Percentiles rank a stretch among this genome's conserved stretches.
Evolutionary conservation across 2,113 vertebrate species (phyloP).

Genomic region (Hystrix cristata): DNA sequence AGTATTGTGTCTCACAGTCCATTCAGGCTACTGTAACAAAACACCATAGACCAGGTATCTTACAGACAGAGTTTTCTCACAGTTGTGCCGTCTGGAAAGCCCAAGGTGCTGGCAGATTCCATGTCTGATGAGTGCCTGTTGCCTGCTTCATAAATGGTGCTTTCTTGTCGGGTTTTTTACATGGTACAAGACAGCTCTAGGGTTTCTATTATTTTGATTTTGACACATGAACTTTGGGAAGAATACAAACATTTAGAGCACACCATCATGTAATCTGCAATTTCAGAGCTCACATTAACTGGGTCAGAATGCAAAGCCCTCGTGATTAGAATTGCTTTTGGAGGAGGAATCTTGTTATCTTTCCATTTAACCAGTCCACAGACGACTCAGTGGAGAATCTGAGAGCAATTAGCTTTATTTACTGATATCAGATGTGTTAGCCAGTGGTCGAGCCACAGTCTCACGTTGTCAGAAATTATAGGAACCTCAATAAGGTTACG

Average conservation of each 20-base stretch:
- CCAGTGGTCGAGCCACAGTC: background rate
- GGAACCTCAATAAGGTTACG: background rate
- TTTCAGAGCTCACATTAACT: slow-evolving; percentile 32
- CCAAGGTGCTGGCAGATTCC: background rate
- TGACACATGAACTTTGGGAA: background rate
- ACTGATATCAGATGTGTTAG: background rate
- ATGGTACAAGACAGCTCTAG: background rate
- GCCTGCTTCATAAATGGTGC: background rate
- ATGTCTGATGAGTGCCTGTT: background rate
- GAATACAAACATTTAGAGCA: background rate
- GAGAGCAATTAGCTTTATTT: background rate
- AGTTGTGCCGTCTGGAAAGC: background rate
- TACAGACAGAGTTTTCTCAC: background rate
- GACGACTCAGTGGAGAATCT: background rate
- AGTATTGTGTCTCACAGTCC: background rate
- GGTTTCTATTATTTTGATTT: background rate
- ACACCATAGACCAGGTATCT: background rate
- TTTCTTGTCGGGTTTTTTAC: background rate
- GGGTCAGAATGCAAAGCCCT: background rate
- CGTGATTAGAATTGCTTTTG: slow-evolving; percentile 9
- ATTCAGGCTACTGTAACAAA: background rate
- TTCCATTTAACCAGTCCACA: background rate
- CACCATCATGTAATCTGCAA: background rate
- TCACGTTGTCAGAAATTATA: background rate
- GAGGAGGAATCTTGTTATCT: background rate